phyloP scores from a whole-genome alignment of 2,113 vertebrate species.

The Thymallus thymallus region DNA sequence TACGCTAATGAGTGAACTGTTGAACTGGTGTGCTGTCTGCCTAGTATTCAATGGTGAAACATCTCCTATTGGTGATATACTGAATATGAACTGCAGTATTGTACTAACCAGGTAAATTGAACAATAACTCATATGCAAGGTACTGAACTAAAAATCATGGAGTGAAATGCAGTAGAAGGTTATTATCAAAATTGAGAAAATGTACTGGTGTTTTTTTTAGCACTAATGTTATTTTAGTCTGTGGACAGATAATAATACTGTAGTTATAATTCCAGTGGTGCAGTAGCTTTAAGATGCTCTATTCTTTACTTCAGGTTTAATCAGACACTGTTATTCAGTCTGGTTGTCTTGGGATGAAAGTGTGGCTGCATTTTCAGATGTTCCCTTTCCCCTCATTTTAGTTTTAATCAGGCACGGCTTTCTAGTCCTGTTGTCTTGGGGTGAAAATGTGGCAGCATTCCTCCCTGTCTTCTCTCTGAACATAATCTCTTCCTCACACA shows the following conservation, averaged over 20 bases:
- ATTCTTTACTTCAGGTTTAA: constrained; percentile 57
- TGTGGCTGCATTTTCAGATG: constrained; percentile 52
- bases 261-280: constrained; percentile 35
- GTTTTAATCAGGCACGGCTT: constrained; percentile 64
- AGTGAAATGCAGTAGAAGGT: constrained; percentile 42
- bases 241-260: constrained; percentile 49
- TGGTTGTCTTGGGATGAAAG: constrained; percentile 52
- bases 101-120: background rate
- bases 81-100: background rate
- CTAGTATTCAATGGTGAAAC: background rate
- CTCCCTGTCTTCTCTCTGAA: constrained; percentile 67
- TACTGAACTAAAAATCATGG: background rate
- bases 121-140: background rate
- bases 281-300: constrained; percentile 38
- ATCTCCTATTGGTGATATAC: background rate
- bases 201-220: constrained; percentile 33
- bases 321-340: constrained; percentile 47
- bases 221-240: constrained; percentile 40
- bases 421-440: constrained; percentile 60
- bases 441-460: constrained; percentile 66
- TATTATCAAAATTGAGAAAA: constrained; percentile 48
- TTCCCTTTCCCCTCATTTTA: constrained; percentile 49
- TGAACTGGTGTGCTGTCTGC: background rate
- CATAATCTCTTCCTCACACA: constrained; percentile 73
- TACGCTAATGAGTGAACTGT: background rate